Base-by-base conservation (phyloP, 2,888 invertebrate species). In the Clunio marinus region DNA sequence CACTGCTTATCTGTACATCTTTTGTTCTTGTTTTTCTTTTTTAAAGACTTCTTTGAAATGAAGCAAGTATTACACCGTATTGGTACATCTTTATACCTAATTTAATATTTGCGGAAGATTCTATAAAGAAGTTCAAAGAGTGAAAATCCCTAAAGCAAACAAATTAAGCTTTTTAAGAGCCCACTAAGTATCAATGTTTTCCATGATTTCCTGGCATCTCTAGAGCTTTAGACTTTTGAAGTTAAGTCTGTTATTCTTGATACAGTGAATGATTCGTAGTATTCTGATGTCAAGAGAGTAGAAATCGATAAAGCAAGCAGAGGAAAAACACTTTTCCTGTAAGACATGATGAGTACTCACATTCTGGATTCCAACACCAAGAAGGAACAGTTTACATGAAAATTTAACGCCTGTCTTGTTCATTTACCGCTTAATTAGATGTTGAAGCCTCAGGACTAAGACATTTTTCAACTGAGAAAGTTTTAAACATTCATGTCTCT, bases 351-450 rank as follows among this genome's bases (percentile, higher is more conserved):
- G n/a, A 41, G n/a, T 41, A 10, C 10, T 41, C 41, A 41, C 7
- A 10, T 17, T n/a, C 17, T 51, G 10, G 5, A 7, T 32, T 4
- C 4, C 4, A 32, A 10, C 4, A 10, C 32, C 4, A 32, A 32
- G 10, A 32, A 32, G 32, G 32, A 32, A 10, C 32, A 51, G 15
- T 15, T 17, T 17, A 15, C 17, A 51, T 51, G 51, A 51, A 51
- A 51, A 17, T 17, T 51, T 51, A 5, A 51, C 51, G 51, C 7
- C 51, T 3, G 51, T 51, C 20, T 51, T 17, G 2, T 51, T 51
- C 17, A 20, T 51, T 51, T 51, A 17, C n/a, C 17, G 51, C 51
- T 51, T 20, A 51, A 51, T 51, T 51, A 51, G 51, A 17, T 51
- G n/a, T 51, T 5, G 20, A 8, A 51, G 17, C 51, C 51, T 15